A percentile compares a stretch with the other conserved stretches of the same genome.
phyloP scores from a whole-genome alignment of 1,140 invertebrate genomes.

The Drosophila ogumai region DNA sequence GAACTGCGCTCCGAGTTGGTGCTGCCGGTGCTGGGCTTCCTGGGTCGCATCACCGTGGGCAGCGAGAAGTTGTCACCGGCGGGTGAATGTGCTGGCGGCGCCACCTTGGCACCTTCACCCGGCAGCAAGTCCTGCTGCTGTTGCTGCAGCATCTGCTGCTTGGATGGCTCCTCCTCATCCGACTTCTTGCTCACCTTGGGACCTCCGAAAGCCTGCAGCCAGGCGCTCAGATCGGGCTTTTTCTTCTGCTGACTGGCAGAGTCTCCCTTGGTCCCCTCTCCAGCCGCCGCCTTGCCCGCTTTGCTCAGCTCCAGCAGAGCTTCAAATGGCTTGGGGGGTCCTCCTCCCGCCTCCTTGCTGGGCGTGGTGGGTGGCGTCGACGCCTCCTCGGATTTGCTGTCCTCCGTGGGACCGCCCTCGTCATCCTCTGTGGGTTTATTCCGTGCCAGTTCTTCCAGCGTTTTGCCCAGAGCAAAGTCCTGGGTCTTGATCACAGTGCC shows the following conservation, averaged over 20 bases:
- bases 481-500: slow-evolving; percentile 91
- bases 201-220: slow-evolving; percentile 95
- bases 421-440: slow-evolving; percentile 76
- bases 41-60: slow-evolving; percentile 85
- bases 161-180: slow-evolving; percentile 77
- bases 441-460: slow-evolving; percentile 85
- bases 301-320: slow-evolving; percentile 67
- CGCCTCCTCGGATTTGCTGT: slow-evolving; percentile 27
- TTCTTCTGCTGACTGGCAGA: slow-evolving; percentile 84
- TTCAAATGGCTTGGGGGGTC: slow-evolving; percentile 60
- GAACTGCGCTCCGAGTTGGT: slow-evolving; percentile 90
- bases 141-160: slow-evolving; percentile 42
- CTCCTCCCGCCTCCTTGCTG: slow-evolving; percentile 25
- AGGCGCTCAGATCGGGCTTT: slow-evolving; percentile 94
- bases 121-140: slow-evolving; percentile 13
- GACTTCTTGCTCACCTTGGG: slow-evolving; percentile 87
- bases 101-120: slow-evolving; percentile 35
- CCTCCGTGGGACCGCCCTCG: slow-evolving; percentile 65
- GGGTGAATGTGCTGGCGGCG: slow-evolving; percentile 63
- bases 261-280: slow-evolving; percentile 20
- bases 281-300: slow-evolving; percentile 15
- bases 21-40: slow-evolving; percentile 90
- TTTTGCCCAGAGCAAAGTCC: slow-evolving; percentile 87
- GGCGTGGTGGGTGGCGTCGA: slow-evolving; percentile 27
- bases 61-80: slow-evolving; percentile 72